Base-by-base conservation (phyloP, 2,888 invertebrate species). In the Slavum lentiscoides region DNA sequence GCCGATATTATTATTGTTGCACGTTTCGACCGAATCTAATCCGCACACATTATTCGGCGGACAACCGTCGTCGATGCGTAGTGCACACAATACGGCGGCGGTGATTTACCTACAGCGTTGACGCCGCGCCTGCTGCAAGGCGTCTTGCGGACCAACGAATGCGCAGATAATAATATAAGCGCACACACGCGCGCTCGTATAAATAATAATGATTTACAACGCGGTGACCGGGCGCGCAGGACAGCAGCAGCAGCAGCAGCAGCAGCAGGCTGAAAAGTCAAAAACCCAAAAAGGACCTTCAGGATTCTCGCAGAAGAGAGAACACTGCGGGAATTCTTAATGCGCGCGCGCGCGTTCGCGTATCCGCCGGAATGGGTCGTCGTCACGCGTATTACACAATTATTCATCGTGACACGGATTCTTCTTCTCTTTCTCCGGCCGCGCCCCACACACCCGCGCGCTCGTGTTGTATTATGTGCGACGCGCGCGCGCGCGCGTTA, bases 311-410 rank as follows among this genome's bases (percentile, higher is more conserved):
- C 30, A 30, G 30, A 30, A 30, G 30, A n/a, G 30, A 64, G 23
- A 80, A 80, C 80, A n/a, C 80, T 43, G 80, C 80, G 80, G 80
- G 80, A 80, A 80, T 80, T 58, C 80, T 64, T 72, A 64, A 62
- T 55, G 70, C 70, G 77, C 30, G 30, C 4, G 1, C 30, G 30
- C 4, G 30, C 4, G 4, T 70, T 61, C 69, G 61, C 53, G 70
- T 70, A 70, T 43, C 70, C n/a, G n/a, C 43, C 4, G 43, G 66
- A 72, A 70, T 72, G 37, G 80, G 80, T 72, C 80, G 80, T 72
- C 80, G 72, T 30, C 30, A 30, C 30, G 30, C 80, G 80, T 72
- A 80, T 80, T 80, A 80, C 69, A 53, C 62, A 70, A 69, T 77
- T 69, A 70, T 77, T 77, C 69, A 76, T 68, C 76, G 76, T 30